Base-by-base conservation (phyloP, 2,888 invertebrate genomes). In the Gymnoscelis rufifasciata region DNA sequence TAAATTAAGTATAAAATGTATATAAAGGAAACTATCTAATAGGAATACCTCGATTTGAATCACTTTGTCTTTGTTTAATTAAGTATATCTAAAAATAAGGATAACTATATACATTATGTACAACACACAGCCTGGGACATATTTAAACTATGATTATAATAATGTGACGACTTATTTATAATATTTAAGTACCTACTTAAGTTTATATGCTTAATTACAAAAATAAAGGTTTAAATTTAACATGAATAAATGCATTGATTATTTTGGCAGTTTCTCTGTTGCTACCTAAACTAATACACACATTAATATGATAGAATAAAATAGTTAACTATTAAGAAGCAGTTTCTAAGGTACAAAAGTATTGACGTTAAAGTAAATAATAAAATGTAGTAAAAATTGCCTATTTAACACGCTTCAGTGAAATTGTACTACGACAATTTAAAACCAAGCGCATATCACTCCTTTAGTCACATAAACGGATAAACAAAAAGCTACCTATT, bases 41-140 rank as follows among this genome's bases (percentile, higher is more conserved):
- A 49, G 49, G 49, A 52, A 46, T 43, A 36, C 15, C 43, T 41
- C 28, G 14, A 38, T 38, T 33, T n/a, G 35, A 39, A 57, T 50
- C 51, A 49, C 51, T 48, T 19, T 35, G 11, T 31, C 19, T 43
- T 35, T 45, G 43, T 38, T 45, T 27, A 39, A 36, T 39, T 12
- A 8, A 29, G 8, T 38, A 8, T 15, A 15, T 15, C 28, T 38
- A 29, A 10, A 7, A 38, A 62, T 67, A 74, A 69, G 69, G 66
- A 71, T 68, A 57, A 35, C 19, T 67, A 78, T 78, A 77, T 76
- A 79, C 78, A 83, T 76, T 76, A 82, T 82, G 76, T 84, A 84
- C 79, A 75, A 56, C 62, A 75, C 75, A 83, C 80, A 83, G 80
- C 75, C 79, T 68, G 68, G 74, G 74, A 83, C 77, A 76, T 76